These are phyloP conservation scores for Calliopum simillimum DNA, from an alignment of 2,888 invertebrate genomes.

Conservation along the genomic window DNA sequence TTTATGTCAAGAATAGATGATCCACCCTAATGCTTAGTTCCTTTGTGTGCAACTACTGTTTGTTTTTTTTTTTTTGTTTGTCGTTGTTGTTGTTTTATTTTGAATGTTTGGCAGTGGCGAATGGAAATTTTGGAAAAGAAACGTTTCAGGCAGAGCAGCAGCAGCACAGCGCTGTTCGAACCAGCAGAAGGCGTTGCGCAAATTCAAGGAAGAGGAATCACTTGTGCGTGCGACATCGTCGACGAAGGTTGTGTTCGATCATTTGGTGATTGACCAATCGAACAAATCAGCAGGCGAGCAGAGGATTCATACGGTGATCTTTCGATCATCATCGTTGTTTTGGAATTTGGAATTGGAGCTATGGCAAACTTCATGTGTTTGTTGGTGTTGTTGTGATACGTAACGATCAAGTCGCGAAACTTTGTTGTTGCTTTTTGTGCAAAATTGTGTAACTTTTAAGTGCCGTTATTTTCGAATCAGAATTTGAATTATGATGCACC, in stretches of 20 bases:
- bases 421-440: not conserved
- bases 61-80: not conserved
- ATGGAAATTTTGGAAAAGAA: constrained; percentile 39
- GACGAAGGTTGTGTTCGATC: constrained; percentile 56
- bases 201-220: constrained; percentile 60
- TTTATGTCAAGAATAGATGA: too few relatives aligned
- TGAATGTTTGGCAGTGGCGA: constrained; percentile 17
- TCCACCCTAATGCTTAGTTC: constrained; percentile 45
- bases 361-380: not conserved
- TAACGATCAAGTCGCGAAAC: not conserved
- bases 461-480: constrained; percentile 6
- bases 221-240: constrained; percentile 62
- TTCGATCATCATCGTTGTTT: not conserved
- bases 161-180: constrained; percentile 21
- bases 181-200: constrained; percentile 50
- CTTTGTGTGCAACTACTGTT: constrained; percentile 9
- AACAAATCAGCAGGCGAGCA: not conserved
- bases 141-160: constrained; percentile 26
- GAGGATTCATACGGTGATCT: constrained; percentile 13
- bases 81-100: constrained; percentile 18
- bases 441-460: not conserved
- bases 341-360: not conserved
- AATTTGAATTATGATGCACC: not conserved
- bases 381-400: constrained; percentile 13
- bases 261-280: constrained; percentile 7